Base-by-base conservation (phyloP, 2,888 invertebrate genomes). In the Drosophila bunnanda region DNA sequence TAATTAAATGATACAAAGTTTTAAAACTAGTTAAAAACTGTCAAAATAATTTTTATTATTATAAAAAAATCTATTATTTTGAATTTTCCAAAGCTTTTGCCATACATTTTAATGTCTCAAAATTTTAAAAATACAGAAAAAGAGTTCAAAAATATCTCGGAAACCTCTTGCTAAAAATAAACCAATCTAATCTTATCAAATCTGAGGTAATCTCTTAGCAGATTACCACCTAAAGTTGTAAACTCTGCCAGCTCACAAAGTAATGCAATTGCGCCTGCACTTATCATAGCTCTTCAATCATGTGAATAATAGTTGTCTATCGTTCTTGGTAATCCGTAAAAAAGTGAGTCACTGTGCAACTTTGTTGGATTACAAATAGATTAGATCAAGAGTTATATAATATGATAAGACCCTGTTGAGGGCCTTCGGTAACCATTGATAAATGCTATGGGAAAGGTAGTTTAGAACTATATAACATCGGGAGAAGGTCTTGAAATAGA, bases 361-460 rank as follows among this genome's bases (percentile, higher is more conserved):
- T 55, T 20, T 39, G 59, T 59, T 13, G 28, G 9, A 30, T 59
- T 55, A 55, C 56, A 54, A 55, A 12, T 56, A n/a, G 22, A 20
- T 30, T 13, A 59, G 32, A 8, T 32, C 4, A 1, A 13, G 8
- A 8, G 48, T 30, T 48, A 13, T 48, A 20, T 17, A 20, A 32
- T 12, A 30, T 22, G 38, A 54, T 58, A 38, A 20, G 53, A 30
- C 7, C 53, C 5, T 13, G 0, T 22, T 20, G 17, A 38, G 7
- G 34, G 15, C 15, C 28, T 9, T 25, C 13, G 17, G 17, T 4
- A n/a, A 9, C 3, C 28, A 28, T 25, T 46, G n/a, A 46, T 28
- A 28, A 6, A 28, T 10, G 25, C 25, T n/a, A 25, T 15, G 9
- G 43, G 13, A 13, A 15, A 25, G 9, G 28, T 8, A 22, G 12